Evolutionary conservation across 1,140 invertebrate genomes (phyloP).

Genomic region (Manduca sexta): DNA sequence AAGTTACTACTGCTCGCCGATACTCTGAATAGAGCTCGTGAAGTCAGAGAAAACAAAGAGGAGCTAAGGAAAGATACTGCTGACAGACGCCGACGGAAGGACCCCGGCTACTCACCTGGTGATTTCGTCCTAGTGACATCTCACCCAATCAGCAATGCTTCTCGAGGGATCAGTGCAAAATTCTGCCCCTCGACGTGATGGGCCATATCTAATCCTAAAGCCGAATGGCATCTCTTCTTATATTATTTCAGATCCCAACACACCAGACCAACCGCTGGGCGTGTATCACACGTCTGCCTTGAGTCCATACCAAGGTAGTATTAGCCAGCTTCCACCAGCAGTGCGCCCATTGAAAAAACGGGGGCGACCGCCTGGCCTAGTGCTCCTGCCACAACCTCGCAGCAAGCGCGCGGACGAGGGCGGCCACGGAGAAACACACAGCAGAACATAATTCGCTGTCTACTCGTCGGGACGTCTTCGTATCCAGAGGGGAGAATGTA

Average conservation of each 20-base stretch:
- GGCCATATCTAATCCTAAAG: constrained; percentile 8
- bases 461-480: no score
- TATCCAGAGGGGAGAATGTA: no score
- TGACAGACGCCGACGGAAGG: constrained; percentile 1
- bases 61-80: constrained; percentile 12
- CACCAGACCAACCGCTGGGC: not conserved
- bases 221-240: constrained; percentile 12
- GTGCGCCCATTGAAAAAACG: not conserved
- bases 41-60: constrained; percentile 10
- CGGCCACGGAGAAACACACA: constrained; percentile 1
- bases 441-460: no score
- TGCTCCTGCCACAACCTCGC: no score
- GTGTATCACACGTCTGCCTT: constrained; percentile 14
- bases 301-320: not conserved
- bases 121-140: constrained; percentile 5
- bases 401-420: constrained; percentile 3
- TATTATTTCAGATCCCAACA: not conserved
- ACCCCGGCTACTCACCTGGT: constrained; percentile 6
- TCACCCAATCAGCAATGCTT: constrained; percentile 6
- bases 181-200: constrained; percentile 12
- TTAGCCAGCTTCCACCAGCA: not conserved
- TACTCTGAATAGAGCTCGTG: constrained; percentile 7
- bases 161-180: constrained; percentile 9
- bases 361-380: no score
- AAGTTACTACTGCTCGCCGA: constrained; percentile 3